phyloP scores from a whole-genome alignment of 2,888 invertebrate species.

The Dione juno region DNA sequence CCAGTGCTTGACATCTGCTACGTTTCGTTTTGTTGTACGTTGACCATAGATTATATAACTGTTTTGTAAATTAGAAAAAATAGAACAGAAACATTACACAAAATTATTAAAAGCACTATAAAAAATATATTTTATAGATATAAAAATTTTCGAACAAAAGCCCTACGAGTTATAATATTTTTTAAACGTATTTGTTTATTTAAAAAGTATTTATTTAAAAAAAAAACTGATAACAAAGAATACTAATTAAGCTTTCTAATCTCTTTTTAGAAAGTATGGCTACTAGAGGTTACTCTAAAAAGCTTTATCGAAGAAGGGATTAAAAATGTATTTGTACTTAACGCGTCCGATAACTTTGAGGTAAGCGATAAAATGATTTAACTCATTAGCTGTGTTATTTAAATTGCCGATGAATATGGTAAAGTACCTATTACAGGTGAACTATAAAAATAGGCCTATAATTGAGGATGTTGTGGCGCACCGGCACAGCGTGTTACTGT shows the following conservation, averaged over 20 bases:
- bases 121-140: no score
- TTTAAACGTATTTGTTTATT: neutral
- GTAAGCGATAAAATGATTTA: constrained; percentile 20
- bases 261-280: constrained; percentile 12
- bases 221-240: neutral
- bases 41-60: constrained; percentile 15
- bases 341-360: constrained; percentile 17
- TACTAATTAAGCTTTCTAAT: constrained; percentile 10
- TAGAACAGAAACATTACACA: neutral
- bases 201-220: neutral
- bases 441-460: neutral
- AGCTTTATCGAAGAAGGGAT: constrained; percentile 11
- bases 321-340: constrained; percentile 18
- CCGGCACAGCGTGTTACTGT: no score
- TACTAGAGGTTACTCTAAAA: constrained; percentile 5
- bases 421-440: neutral
- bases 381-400: constrained; percentile 17
- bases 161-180: neutral
- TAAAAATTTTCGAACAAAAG: no score
- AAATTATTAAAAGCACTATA: no score
- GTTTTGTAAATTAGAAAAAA: neutral
- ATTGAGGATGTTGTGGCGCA: no score
- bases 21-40: constrained; percentile 31
- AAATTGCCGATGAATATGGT: neutral
- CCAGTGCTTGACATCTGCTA: constrained; percentile 40